Evolutionary conservation across 2,113 vertebrate species (phyloP), one percentile per base, ranked within the genome.

Genomic region (Merops nubicus): DNA sequence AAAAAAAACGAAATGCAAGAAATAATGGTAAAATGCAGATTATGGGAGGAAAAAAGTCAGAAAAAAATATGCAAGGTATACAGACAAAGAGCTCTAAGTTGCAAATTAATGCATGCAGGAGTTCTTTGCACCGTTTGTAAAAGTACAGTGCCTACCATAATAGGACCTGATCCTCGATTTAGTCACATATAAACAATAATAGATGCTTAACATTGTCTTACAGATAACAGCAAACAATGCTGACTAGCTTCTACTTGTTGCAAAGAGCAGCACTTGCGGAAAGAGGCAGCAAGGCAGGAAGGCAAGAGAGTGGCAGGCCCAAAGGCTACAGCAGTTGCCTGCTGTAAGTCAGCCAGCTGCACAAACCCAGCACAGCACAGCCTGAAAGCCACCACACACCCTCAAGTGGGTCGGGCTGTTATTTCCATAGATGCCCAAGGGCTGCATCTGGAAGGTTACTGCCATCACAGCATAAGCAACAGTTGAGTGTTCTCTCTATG

Each of bases 361-460:
- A 63, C n/a, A 60, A 65, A 18, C 7, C 17, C 4, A 11, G 42
- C 9, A 3, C 36, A 45, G 54, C 42, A 43, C 0, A 0, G 78
- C 56, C 26, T 25, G 36, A 42, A 20, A 68, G 79, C 51, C 12
- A 22, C 76, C 12, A 4, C 59, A 15, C 48, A 89, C 68, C 59
- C n/a, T 42, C 40, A n/a, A 36, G 76, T 28, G 36, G 15, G 26
- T 17, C 7, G 2, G 74, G 56, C 48, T 94, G 51, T 21, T 34
- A 29, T 6, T 36, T 16, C 21, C 59, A 16, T 17, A 9, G 0
- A 25, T 15, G 62, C 56, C 69, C 0, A 1, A 33, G 77, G 90
- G 72, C 1, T 87, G 54, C 64, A 68, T 26, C 40, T 51, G 74
- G 33, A 73, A 12, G 42, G n/a, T 21, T 47, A 42, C 0, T 12